These are phyloP conservation scores for Aplysina aerophoba DNA, from an alignment of 37 sponge, comb jelly and placozoan species.

Conservation along the genomic window DNA sequence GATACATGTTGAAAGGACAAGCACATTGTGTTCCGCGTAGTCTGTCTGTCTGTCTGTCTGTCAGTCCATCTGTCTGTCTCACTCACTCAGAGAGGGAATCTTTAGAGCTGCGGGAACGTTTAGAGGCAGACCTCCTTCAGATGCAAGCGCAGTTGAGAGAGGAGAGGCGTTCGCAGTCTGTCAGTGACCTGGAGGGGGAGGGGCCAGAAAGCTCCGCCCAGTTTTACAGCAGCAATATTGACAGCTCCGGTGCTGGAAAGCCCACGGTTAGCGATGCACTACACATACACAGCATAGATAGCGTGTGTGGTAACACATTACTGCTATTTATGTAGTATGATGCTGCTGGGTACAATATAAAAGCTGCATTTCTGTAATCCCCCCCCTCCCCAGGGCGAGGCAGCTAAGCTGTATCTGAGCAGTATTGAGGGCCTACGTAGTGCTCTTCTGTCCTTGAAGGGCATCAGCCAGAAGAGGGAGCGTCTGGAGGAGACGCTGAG, in stretches of 20 bases:
- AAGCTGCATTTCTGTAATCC: no score
- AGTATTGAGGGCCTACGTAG: slow-evolving; percentile 65
- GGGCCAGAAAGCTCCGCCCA: no score
- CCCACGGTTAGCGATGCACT: no score
- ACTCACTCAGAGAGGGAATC: slow-evolving; percentile 55
- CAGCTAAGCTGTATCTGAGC: slow-evolving; percentile 37
- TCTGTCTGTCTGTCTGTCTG: neutral
- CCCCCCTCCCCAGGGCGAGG: slow-evolving; percentile 18
- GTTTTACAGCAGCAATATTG: no score
- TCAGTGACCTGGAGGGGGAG: no score
- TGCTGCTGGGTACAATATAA: no score
- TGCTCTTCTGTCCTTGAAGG: slow-evolving; percentile 51
- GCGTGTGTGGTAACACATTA: no score
- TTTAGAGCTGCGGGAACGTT: slow-evolving; percentile 34
- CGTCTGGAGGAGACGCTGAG: slow-evolving; percentile 66
- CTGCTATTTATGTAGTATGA: no score
- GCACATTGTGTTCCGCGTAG: no score
- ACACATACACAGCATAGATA: no score
- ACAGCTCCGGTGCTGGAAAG: no score
- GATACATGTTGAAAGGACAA: no score
- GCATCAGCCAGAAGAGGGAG: slow-evolving; percentile 57
- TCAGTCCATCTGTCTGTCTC: neutral
- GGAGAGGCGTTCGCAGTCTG: slow-evolving; percentile 12
- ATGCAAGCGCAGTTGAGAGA: slow-evolving; percentile 43
- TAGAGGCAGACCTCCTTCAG: slow-evolving; percentile 59